These are phyloP conservation scores for Drosophila hydei DNA, from an alignment of 1,140 invertebrate species.

Conservation along the genomic window DNA sequence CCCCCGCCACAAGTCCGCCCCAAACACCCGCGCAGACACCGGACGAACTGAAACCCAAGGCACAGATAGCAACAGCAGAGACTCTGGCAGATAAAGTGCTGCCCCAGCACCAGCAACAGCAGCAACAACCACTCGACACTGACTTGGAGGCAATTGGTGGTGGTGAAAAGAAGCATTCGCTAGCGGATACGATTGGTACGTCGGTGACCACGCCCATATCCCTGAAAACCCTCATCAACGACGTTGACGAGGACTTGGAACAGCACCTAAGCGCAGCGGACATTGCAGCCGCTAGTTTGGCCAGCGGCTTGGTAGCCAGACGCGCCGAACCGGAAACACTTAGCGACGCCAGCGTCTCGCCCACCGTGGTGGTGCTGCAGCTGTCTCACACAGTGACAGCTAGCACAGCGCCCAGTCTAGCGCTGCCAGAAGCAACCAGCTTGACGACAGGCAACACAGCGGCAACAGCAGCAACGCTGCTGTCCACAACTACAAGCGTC, in stretches of 20 bases:
- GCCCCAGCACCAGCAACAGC: slow-evolving; percentile 32
- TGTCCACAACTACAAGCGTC: slow-evolving; percentile 16
- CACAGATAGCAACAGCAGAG: slow-evolving; percentile 20
- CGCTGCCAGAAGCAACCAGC: slow-evolving; percentile 16
- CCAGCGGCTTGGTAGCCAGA: slow-evolving; percentile 71
- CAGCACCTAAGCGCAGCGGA: slow-evolving; percentile 73
- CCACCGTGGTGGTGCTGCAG: slow-evolving; percentile 62
- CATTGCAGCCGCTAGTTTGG: slow-evolving; percentile 74
- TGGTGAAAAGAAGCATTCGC: slow-evolving; percentile 71
- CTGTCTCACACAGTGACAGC: slow-evolving; percentile 51
- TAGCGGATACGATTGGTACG: slow-evolving; percentile 75
- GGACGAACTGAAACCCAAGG: slow-evolving; percentile 62
- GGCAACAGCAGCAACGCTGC: slow-evolving; percentile 13
- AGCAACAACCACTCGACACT: slow-evolving; percentile 16
- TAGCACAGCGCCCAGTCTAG: slow-evolving; percentile 38
- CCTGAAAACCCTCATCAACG: slow-evolving; percentile 78
- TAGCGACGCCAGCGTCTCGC: slow-evolving; percentile 79
- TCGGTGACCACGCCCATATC: slow-evolving; percentile 79
- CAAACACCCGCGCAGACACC: slow-evolving; percentile 73
- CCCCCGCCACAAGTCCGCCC: slow-evolving; percentile 85
- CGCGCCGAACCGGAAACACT: slow-evolving; percentile 77
- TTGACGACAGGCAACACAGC: slow-evolving; percentile 22
- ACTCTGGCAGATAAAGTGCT: neutral
- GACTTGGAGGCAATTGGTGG: slow-evolving; percentile 16
- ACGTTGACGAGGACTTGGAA: slow-evolving; percentile 74